phyloP scores from a whole-genome alignment of 2,888 invertebrate species.

The Hirtodrosophila alboralis region DNA sequence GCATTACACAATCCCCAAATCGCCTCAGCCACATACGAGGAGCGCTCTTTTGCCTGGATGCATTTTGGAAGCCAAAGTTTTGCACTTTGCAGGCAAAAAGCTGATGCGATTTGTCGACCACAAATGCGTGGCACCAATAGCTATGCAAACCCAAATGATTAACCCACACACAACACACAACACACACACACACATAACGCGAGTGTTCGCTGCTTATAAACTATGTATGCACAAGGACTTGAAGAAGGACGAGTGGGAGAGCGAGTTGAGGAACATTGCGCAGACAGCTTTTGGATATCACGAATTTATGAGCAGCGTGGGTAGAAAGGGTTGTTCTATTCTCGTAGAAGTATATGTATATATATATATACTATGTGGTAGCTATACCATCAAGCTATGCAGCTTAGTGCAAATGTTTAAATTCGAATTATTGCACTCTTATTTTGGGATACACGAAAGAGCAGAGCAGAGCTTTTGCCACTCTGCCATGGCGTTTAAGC shows the following conservation, averaged over 20 bases:
- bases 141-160: conserved; percentile 23
- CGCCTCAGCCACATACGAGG: neutral
- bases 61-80: conserved; percentile 6
- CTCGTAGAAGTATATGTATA: neutral
- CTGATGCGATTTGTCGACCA: conserved; percentile 5
- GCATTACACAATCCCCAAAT: neutral
- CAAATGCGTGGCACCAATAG: conserved; percentile 22
- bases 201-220: conserved; percentile 14
- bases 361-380: too few relatives aligned
- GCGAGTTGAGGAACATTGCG: neutral
- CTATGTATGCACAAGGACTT: neutral
- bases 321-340: neutral
- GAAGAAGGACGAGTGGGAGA: conserved; percentile 1
- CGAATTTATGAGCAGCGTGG: conserved; percentile 30
- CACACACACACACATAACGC: conserved; percentile 3
- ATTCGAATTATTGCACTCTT: conserved; percentile 71
- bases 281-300: conserved; percentile 31
- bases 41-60: neutral
- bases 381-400: conserved; percentile 29
- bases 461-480: conserved; percentile 4
- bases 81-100: conserved; percentile 3
- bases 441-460: conserved; percentile 29
- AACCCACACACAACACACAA: too few relatives aligned
- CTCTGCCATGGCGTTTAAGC: conserved; percentile 13
- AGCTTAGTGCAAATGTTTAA: conserved; percentile 65